Evolutionary conservation across 2,113 vertebrate genomes (phyloP), one percentile per base, ranked within the genome.

Genomic region (Mionectes macconnelli): DNA sequence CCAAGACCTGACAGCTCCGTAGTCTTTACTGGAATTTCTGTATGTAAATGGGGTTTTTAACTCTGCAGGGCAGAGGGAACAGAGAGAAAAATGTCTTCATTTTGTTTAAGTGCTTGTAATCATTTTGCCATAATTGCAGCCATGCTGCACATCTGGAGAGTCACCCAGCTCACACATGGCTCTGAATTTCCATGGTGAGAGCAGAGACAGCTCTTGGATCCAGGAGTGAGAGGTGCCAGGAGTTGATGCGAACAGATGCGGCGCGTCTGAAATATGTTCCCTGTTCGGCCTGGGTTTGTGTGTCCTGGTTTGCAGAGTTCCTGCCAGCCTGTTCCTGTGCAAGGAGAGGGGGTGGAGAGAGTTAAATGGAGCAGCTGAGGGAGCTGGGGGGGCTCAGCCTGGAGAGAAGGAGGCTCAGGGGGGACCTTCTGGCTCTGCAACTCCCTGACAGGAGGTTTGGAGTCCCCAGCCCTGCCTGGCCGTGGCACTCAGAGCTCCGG

Each of bases 61-160:
- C 75, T 80, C 68, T 88, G 82, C 70, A 68, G 82, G 68, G 55
- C 89, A 91, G 37, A 73, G 84, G 14, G 77, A 94, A 40, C 66
- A 74, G 84, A n/a, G 63, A 84, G 93, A 89, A 88, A 91, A 93
- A 86, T 83, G 87, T 50, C 90, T 89, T 96, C 90, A 76, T 94
- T 93, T 95, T 95, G 90, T 81, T 62, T 80, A 91, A 86, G 56
- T 84, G 67, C 72, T 72, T 89, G 87, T 82, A 93, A 88, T 96
- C 73, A 81, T 74, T 89, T 60, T 91, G 60, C 87, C 72, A 11
- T 91, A 68, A 95, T 84, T 88, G 92, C 87, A 90, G 70, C 83
- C 69, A 5, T 6, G 72, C 81, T 92, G 72, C 90, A 84, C 89
- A 94, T 93, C 91, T 96, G 90, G 93, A 85, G 82, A 84, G 75